phyloP scores from a whole-genome alignment of 2,888 invertebrate species.

The Polydrusus cervinus region DNA sequence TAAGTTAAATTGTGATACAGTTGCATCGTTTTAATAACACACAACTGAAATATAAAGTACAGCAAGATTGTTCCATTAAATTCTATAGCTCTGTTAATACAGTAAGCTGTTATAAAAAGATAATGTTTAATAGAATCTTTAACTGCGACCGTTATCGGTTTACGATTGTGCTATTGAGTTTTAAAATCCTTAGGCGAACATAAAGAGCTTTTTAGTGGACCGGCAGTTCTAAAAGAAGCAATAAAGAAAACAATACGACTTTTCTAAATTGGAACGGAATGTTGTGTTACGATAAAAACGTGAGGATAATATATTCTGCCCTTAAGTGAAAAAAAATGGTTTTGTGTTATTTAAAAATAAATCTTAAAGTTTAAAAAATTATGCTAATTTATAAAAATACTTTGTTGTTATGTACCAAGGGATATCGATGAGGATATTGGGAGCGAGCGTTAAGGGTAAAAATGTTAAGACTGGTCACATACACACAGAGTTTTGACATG shows the following conservation, averaged over 20 bases:
- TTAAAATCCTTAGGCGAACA: constrained; percentile 13
- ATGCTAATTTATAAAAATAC: too few species aligned
- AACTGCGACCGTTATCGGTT: constrained; percentile 10
- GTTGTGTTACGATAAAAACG: background rate
- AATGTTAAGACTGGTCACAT: too few species aligned
- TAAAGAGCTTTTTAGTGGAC: constrained; percentile 4
- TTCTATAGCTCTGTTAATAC: constrained; percentile 3
- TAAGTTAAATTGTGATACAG: too few species aligned
- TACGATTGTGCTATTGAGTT: constrained; percentile 12
- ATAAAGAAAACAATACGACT: constrained; percentile 11
- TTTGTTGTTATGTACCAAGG: too few species aligned
- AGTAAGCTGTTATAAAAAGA: background rate
- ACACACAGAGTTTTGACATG: too few species aligned
- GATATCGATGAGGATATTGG: too few species aligned
- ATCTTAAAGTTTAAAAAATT: too few species aligned
- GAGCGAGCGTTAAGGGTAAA: too few species aligned
- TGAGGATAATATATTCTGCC: background rate
- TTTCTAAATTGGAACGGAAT: constrained; percentile 8
- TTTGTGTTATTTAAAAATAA: too few species aligned
- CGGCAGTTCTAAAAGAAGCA: background rate
- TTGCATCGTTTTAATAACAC: too few species aligned
- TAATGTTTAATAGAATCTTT: constrained; percentile 11
- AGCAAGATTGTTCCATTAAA: background rate
- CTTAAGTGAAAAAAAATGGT: background rate
- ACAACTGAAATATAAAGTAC: too few species aligned